These are phyloP conservation scores for Chelidonichthys spinosus DNA, from an alignment of 2,797 vertebrate species.

Conservation along the genomic window DNA sequence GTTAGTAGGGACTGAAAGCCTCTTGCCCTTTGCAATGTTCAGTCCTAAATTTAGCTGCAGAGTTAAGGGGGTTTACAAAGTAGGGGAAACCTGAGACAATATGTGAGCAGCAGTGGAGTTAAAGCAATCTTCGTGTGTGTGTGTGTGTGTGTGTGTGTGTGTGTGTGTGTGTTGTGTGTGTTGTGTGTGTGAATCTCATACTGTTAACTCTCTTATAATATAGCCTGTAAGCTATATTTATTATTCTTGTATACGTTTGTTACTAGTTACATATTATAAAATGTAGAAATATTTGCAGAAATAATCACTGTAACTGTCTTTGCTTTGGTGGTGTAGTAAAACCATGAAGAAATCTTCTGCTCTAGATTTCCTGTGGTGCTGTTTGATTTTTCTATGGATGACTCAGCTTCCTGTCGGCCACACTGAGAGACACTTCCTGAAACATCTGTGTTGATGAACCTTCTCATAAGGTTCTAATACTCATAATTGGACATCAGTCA, in stretches of 20 bases:
- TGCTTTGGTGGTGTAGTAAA: not conserved
- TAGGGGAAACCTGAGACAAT: slow-evolving; percentile 72
- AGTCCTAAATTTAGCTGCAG: slow-evolving; percentile 76
- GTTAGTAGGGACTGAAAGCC: slow-evolving; percentile 14
- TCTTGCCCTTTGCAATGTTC: slow-evolving; percentile 69
- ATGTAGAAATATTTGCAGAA: not conserved
- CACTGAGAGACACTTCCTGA: not conserved
- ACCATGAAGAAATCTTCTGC: not conserved
- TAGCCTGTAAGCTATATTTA: not conserved
- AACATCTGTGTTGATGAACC: not conserved
- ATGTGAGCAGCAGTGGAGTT: slow-evolving; percentile 19
- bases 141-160: not conserved
- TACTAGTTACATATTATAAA: not conserved
- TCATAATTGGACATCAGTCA: too few relatives aligned
- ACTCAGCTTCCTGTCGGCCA: not conserved
- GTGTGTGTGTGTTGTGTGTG: not conserved
- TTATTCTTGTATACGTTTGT: not conserved
- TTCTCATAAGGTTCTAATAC: too few relatives aligned
- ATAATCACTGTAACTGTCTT: not conserved
- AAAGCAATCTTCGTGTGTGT: slow-evolving; percentile 5
- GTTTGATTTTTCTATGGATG: slow-evolving; percentile 9
- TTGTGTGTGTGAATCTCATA: not conserved
- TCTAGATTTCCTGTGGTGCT: not conserved
- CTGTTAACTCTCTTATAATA: not conserved
- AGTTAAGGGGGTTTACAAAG: slow-evolving; percentile 57